phyloP scores from a whole-genome alignment of 30 jellyfish, hydroid and myxozoan species.

The Sanderia malayensis region DNA sequence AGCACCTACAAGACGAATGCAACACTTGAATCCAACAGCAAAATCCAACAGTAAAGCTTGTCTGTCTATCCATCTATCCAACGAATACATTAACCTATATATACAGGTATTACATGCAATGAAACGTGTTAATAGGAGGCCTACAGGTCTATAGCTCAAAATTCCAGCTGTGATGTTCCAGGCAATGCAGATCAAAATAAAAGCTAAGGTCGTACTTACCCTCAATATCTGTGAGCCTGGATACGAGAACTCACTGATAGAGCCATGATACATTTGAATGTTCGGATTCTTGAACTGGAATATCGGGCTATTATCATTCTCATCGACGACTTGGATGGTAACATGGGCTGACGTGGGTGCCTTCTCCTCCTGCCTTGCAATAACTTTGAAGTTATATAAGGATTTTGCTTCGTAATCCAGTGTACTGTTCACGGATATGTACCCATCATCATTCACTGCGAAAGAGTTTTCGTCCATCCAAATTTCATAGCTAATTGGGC shows the following conservation, averaged over 20 bases:
- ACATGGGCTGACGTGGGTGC: constrained; percentile 65
- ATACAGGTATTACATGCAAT: no score
- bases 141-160: no score
- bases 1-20: constrained; percentile 45
- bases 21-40: no score
- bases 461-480: constrained; percentile 63
- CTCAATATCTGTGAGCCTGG: constrained; percentile 47
- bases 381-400: constrained; percentile 47
- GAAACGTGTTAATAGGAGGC: no score
- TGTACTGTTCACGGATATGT: constrained; percentile 43
- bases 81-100: no score
- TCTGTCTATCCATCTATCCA: no score
- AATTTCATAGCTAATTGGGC: constrained; percentile 47
- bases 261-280: constrained; percentile 8
- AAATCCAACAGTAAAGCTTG: no score
- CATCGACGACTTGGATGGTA: constrained; percentile 47
- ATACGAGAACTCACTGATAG: constrained; percentile 39
- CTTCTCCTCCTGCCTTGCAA: constrained; percentile 62
- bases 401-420: constrained; percentile 37
- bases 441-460: constrained; percentile 51
- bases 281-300: constrained; percentile 30
- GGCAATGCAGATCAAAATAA: no score
- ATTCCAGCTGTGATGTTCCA: no score
- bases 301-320: constrained; percentile 57
- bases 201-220: constrained; percentile 26